Evolutionary conservation across 2,888 invertebrate species (phyloP), one percentile per base, ranked within the genome.

Genomic region (Spodoptera exigua): DNA sequence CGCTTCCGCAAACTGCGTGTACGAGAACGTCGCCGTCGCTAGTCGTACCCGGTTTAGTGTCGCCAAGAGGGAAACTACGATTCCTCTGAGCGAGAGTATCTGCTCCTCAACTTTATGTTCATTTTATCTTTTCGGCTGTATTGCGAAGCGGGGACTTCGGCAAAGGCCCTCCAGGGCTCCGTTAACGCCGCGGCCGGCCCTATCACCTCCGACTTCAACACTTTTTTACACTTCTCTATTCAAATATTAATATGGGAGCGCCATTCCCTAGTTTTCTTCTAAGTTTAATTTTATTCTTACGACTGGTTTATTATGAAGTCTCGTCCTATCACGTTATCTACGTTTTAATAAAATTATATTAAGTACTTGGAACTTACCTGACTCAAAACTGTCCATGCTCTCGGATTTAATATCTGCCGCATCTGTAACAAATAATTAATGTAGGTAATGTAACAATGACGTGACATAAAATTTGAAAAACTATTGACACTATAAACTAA

Each of bases 81-180:
- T 89, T 92, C 93, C 93, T 92, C 88, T 78, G 92, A 89, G 93
- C 90, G 85, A 80, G 89, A 88, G 88, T 92, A 93, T 93, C 91
- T 89, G 84, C 89, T 91, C 85, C 91, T 93, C 90, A 93, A 93
- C 89, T 93, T 93, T 93, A 93, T 91, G 93, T 93, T 92, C 92
- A 90, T 93, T 93, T 94, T 93, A 94, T 94, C 92, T 93, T 93
- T 93, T 90, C 89, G 91, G 87, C 89, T 88, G 91, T 92, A 93
- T 91, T 92, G 91, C 91, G 90, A 89, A 82, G 81, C 88, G 85
- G 93, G 90, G 91, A 90, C 88, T 86, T 84, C 82, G 87, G 76
- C 89, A 90, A 93, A 89, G 88, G 90, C 91, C 86, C 93, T 94
- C 93, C 74, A 86, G 93, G 92, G 93, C 86, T 91, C 83, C 92